Evolutionary conservation across 1,140 invertebrate genomes (phyloP).

Genomic region (Lutraria rhynchaena): DNA sequence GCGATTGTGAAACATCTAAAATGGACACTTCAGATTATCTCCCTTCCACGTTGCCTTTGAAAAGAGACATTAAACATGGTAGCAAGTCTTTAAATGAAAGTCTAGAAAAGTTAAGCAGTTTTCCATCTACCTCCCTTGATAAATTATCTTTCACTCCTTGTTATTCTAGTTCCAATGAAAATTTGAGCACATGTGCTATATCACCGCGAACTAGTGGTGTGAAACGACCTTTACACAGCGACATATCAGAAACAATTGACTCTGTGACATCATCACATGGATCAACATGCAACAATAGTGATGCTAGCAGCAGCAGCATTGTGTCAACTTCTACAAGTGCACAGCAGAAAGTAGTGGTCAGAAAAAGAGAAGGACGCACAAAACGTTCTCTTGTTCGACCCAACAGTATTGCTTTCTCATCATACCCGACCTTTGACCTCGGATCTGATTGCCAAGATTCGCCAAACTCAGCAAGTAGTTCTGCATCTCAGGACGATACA

Average conservation of each 20-base stretch:
- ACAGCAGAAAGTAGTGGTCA: constrained; percentile 69
- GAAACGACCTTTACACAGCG: constrained; percentile 49
- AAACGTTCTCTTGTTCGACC: constrained; percentile 76
- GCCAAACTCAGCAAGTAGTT: constrained; percentile 65
- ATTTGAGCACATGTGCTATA: constrained; percentile 46
- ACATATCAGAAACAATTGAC: constrained; percentile 23
- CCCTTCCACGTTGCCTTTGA: constrained; percentile 1
- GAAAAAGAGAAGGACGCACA: constrained; percentile 75
- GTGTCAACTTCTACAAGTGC: constrained; percentile 58
- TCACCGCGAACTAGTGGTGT: constrained; percentile 41
- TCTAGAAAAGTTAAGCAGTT: constrained; percentile 59
- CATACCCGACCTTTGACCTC: constrained; percentile 79
- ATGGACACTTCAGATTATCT: constrained; percentile 23
- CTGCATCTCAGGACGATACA: constrained; percentile 71
- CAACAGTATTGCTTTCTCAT: constrained; percentile 81
- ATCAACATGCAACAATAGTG: constrained; percentile 59
- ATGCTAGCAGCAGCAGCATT: constrained; percentile 56
- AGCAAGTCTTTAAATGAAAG: constrained; percentile 40
- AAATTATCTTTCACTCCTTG: constrained; percentile 80
- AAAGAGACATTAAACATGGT: not conserved
- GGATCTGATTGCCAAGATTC: constrained; percentile 73
- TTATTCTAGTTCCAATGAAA: constrained; percentile 66
- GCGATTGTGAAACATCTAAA: constrained; percentile 20
- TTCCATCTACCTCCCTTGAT: constrained; percentile 79
- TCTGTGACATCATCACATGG: constrained; percentile 54